Conservation (phyloP, 2,797 vertebrate genomes). For the Chelon labrosus region DNA sequence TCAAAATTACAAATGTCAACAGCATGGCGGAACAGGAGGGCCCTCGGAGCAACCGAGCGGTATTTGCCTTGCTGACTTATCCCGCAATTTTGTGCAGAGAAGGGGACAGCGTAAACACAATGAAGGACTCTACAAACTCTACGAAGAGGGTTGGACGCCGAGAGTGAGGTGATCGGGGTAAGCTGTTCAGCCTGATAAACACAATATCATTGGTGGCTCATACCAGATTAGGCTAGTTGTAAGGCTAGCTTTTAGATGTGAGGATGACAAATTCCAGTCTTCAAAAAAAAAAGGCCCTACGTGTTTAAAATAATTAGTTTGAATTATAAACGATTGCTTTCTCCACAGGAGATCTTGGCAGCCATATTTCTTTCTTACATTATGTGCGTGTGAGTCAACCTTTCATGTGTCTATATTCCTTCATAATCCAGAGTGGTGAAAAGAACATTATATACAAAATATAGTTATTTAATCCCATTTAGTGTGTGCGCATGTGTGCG, state of each 20-base stretch:
- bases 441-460: constrained; percentile 26
- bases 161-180: too few relatives aligned
- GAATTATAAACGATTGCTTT: not conserved
- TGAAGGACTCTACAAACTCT: too few relatives aligned
- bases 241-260: too few relatives aligned
- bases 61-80: not conserved
- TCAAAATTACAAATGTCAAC: not conserved
- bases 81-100: too few relatives aligned
- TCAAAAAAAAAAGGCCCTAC: too few relatives aligned
- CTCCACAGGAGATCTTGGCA: not conserved
- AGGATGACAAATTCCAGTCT: not conserved
- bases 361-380: constrained; percentile 13
- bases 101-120: too few relatives aligned
- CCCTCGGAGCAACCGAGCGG: not conserved
- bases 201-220: too few relatives aligned
- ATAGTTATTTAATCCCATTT: constrained; percentile 27
- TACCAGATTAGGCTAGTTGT: too few relatives aligned
- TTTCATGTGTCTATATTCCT: constrained; percentile 32
- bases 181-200: too few relatives aligned
- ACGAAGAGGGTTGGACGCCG: too few relatives aligned
- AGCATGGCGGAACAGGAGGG: not conserved
- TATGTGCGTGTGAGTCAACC: constrained; percentile 11
- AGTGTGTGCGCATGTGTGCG: too few relatives aligned
- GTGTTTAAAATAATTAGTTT: too few relatives aligned
- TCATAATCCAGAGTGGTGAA: constrained; percentile 21